Percentiles rank a stretch among this genome's conserved stretches.
These are phyloP conservation scores for Stomorhina lunata DNA, from an alignment of 2,888 invertebrate genomes.

Conservation along the genomic window DNA sequence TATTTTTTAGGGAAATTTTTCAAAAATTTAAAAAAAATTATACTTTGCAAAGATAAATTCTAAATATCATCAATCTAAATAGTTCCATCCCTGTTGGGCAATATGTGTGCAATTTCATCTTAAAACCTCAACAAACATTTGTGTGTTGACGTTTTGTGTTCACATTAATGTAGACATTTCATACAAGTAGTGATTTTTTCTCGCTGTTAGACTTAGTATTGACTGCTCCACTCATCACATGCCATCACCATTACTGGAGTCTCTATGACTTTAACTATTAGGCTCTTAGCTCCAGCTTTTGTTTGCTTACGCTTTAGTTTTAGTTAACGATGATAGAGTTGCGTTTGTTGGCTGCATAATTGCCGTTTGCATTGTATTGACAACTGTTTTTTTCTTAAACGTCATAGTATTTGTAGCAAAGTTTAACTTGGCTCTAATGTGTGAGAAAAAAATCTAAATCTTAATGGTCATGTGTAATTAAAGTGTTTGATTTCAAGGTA, in stretches of 20 bases:
- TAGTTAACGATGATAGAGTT: conserved; percentile 10
- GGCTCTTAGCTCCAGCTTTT: neutral
- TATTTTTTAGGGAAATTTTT: neutral
- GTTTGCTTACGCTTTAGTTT: conserved; percentile 7
- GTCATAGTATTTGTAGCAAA: conserved; percentile 1
- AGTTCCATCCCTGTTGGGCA: neutral
- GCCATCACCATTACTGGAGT: neutral
- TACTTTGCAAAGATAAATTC: too few relatives aligned
- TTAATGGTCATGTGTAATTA: conserved; percentile 60
- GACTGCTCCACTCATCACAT: too few relatives aligned
- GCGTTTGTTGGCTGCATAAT: conserved; percentile 42
- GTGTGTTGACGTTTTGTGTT: conserved; percentile 24
- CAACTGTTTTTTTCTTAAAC: conserved; percentile 18
- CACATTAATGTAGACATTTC: conserved; percentile 39
- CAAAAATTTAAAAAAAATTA: too few relatives aligned
- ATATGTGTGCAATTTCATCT: neutral
- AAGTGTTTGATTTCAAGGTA: conserved; percentile 63
- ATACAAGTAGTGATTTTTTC: neutral
- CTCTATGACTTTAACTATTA: neutral
- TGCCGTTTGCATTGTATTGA: conserved; percentile 34
- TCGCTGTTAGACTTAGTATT: neutral
- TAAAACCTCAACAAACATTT: conserved; percentile 14
- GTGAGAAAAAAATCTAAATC: conserved; percentile 55
- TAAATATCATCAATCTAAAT: too few relatives aligned
- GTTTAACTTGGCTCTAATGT: too few relatives aligned